Evolutionary conservation across 2,888 invertebrate species (phyloP).

Genomic region (Asteroscopus sphinx): DNA sequence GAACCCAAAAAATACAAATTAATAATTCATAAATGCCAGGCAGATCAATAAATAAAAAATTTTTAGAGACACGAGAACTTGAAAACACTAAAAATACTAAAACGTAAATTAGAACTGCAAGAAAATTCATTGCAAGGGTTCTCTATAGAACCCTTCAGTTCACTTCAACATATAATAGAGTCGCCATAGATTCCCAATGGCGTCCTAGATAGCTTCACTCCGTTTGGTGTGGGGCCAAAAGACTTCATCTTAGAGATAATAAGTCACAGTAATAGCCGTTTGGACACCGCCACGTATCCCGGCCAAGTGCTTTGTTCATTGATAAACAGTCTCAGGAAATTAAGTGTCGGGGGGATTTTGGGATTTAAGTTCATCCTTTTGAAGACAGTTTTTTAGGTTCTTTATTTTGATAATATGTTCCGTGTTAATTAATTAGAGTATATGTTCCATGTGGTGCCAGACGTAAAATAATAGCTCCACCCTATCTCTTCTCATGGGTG

Average conservation of each 20-base stretch:
- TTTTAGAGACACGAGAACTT: too few relatives aligned
- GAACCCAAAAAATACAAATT: too few relatives aligned
- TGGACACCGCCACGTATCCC: conserved; percentile 21
- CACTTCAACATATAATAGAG: background rate
- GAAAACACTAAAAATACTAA: too few relatives aligned
- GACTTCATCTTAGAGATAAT: conserved; percentile 58
- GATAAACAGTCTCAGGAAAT: conserved; percentile 50
- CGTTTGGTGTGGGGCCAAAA: conserved; percentile 36
- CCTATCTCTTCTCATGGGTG: too few relatives aligned
- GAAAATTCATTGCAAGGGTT: too few relatives aligned
- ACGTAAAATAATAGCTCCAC: too few relatives aligned
- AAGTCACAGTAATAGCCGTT: conserved; percentile 59
- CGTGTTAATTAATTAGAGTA: too few relatives aligned
- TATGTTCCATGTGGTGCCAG: too few relatives aligned
- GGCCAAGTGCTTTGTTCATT: conserved; percentile 37
- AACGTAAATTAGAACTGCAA: too few relatives aligned
- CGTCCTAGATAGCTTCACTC: conserved; percentile 9
- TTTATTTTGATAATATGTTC: background rate
- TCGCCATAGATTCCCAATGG: conserved; percentile 8
- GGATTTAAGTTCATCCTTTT: conserved; percentile 8
- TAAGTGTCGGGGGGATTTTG: conserved; percentile 25
- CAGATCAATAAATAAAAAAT: too few relatives aligned
- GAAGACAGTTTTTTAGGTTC: background rate
- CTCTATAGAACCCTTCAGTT: too few relatives aligned
- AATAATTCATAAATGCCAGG: too few relatives aligned